Base-by-base conservation (phyloP, 1,140 invertebrate species). In the Dolichoris vasculosae region DNA sequence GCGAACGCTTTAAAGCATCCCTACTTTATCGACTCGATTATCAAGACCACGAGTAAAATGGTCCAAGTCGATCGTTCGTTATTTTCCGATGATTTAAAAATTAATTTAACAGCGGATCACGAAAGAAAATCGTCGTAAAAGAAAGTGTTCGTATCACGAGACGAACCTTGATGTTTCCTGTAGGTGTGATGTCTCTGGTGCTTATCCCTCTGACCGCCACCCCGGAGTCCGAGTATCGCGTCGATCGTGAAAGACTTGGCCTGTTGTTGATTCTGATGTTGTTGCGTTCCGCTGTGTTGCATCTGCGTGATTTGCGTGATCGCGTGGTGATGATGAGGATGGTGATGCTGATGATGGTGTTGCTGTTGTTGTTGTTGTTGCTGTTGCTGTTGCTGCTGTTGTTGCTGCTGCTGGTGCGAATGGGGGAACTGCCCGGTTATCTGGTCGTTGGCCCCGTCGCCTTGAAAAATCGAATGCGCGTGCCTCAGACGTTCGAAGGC, bases 191-290 rank as follows among this genome's bases (percentile, higher is more conserved):
- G 92, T 13, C 89, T 88, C 67, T 90, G 88, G 79, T 91, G 90
- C 69, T 93, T 93, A 43, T 94, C 93, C 48, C 91, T 89, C 32
- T 92, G 91, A 75, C 90, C 91, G n/a, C 23, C 76, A 67, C 88
- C 92, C 46, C 95, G 94, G 77, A 96, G 92, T 13, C 96, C 96
- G n/a, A 97, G 93, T 88, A 97, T 97, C 30, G 96, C 96, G 86
- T 97, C 96, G 88, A 97, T 97, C 32, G 96, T 97, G 89, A 97
- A 97, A 2, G 96, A 96, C 89, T 96, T 96, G 43, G 91, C 89
- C 75, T 93, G 93, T 30, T 91, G 92, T 77, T 93, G 92, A 7
- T 92, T 92, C 30, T 92, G 90, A 88, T 86, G 92, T 20, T 92
- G 90, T 9, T 38, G 30, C 4, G 46, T 15, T 77, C 89, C 85